Percentiles rank a stretch among this genome's conserved stretches.
Conservation (phyloP, 2,888 invertebrate species). For the Harpagoxenus sublaevis region DNA sequence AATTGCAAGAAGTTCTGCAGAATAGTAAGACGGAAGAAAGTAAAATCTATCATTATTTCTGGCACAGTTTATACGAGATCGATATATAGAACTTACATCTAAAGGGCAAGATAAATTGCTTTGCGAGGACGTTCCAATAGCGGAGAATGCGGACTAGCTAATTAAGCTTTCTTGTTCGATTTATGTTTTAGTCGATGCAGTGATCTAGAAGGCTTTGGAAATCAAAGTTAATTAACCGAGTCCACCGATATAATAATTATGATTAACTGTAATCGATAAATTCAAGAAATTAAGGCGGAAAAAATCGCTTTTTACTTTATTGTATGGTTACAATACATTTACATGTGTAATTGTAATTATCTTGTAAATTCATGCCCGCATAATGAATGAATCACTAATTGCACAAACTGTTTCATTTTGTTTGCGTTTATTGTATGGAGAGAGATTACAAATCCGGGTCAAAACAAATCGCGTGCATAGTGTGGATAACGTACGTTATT, state of each 20-base stretch:
- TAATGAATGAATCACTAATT: conserved; percentile 9
- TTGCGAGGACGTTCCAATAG: background rate
- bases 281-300: background rate
- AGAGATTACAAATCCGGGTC: conserved; percentile 1
- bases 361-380: background rate
- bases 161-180: conserved; percentile 30
- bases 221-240: conserved; percentile 17
- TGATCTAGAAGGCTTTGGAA: background rate
- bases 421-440: background rate
- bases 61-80: conserved; percentile 18
- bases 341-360: background rate
- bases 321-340: background rate
- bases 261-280: background rate
- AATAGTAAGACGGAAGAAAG: background rate
- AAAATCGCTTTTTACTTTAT: background rate
- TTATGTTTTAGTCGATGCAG: background rate
- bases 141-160: conserved; percentile 7
- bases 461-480: conserved; percentile 25
- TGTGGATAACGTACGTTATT: background rate
- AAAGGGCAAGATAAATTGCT: background rate
- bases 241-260: background rate
- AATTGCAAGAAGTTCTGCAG: background rate
- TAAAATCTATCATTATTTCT: background rate
- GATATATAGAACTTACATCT: conserved; percentile 5
- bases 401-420: background rate